phyloP scores from a whole-genome alignment of 2,113 vertebrate genomes.

The Tetrao urogallus region DNA sequence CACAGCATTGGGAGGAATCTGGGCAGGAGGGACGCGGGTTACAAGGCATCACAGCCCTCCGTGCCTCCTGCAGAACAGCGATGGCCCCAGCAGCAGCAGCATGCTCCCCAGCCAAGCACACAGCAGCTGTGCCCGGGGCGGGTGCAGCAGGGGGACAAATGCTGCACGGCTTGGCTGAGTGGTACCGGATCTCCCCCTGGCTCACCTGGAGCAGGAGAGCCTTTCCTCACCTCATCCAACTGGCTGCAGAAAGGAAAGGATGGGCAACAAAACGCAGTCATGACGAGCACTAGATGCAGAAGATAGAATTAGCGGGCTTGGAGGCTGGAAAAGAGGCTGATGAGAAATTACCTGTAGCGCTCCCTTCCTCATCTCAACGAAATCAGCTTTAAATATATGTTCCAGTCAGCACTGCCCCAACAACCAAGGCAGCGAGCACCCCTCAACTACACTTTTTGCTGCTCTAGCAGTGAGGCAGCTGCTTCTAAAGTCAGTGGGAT shows the following conservation, averaged over 20 bases:
- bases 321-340: not conserved
- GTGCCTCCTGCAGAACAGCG: no score
- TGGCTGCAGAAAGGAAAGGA: not conserved
- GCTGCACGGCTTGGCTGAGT: no score
- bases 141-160: no score
- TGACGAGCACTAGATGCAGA: not conserved
- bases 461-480: not conserved
- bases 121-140: no score
- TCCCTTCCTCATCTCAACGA: not conserved
- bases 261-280: not conserved
- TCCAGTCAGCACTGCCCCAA: not conserved
- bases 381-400: not conserved
- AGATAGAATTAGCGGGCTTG: not conserved
- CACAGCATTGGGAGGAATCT: no score
- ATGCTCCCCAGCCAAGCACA: no score
- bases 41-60: no score
- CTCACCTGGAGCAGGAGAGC: no score
- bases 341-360: not conserved
- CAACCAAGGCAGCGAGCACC: accelerated
- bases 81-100: no score
- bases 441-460: accelerated
- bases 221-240: not conserved
- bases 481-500: not conserved
- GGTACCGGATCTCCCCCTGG: no score
- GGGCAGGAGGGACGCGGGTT: no score